phyloP scores from a whole-genome alignment of 2,113 vertebrate genomes.

The Xyrauchen texanus region DNA sequence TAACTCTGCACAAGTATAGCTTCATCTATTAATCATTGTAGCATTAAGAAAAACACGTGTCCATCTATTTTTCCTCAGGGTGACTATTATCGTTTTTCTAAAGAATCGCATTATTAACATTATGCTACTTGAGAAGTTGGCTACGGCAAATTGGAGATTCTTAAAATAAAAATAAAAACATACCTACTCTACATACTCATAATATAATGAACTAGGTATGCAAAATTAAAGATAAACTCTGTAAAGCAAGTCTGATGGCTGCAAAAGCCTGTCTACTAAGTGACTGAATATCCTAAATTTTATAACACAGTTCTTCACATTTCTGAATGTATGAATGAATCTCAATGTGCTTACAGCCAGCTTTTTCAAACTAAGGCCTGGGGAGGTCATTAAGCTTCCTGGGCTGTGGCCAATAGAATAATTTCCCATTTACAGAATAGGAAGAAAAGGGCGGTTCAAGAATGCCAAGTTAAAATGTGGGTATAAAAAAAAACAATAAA shows the following conservation, averaged over 20 bases:
- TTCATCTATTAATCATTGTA: no score
- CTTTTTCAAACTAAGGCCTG: neutral
- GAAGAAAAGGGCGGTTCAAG: neutral
- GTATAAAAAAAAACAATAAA: neutral
- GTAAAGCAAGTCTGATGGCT: neutral
- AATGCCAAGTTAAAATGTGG: neutral
- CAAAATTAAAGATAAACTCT: neutral
- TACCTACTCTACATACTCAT: no score
- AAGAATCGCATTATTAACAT: no score
- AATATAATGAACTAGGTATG: no score
- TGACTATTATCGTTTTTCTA: no score
- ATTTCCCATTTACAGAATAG: slow-evolving; percentile 7
- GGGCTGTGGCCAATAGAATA: neutral
- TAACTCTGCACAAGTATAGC: no score
- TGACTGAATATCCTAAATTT: neutral
- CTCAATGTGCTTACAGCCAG: slow-evolving; percentile 5
- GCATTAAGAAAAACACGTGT: no score
- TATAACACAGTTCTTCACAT: neutral
- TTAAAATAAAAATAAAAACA: no score
- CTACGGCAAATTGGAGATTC: no score
- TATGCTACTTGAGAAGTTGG: no score
- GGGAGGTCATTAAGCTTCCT: slow-evolving; percentile 23
- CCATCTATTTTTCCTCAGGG: no score
- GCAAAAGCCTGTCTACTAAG: no score
- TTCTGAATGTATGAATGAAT: slow-evolving; percentile 10